Evolutionary conservation across 2,113 vertebrate species (phyloP).

Genomic region (Takifugu bimaculatus): DNA sequence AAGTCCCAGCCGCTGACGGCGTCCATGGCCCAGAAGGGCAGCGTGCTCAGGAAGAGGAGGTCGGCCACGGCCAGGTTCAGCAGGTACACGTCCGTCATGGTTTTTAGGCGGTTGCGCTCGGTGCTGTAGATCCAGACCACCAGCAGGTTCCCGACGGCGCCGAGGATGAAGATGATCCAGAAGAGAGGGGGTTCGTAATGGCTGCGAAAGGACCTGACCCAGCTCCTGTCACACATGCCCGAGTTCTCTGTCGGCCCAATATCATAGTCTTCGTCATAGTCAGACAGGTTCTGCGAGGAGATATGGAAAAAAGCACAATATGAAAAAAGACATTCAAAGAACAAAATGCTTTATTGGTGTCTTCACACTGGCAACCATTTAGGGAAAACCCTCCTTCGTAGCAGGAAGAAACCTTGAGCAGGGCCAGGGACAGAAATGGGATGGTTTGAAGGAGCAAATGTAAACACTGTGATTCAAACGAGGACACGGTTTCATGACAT

Average conservation of each 20-base stretch:
- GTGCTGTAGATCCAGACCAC: constrained; percentile 82
- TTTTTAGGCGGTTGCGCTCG: constrained; percentile 79
- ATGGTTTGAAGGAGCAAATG: too few species aligned
- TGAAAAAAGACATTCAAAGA: background rate
- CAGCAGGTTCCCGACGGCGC: constrained; percentile 78
- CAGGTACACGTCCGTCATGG: constrained; percentile 83
- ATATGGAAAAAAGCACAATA: background rate
- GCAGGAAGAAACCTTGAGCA: too few species aligned
- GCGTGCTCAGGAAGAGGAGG: constrained; percentile 82
- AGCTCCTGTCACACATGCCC: constrained; percentile 65
- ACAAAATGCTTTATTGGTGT: background rate
- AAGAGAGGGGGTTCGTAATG: constrained; percentile 78
- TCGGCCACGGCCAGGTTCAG: constrained; percentile 85
- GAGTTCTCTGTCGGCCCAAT: background rate
- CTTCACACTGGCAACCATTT: background rate
- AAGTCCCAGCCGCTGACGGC: constrained; percentile 78
- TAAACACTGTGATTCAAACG: constrained; percentile 1
- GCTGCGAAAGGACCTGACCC: constrained; percentile 71
- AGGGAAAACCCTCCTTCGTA: too few species aligned
- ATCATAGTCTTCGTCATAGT: constrained; percentile 28
- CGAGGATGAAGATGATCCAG: constrained; percentile 81
- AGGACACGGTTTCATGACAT: constrained; percentile 9
- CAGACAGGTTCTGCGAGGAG: constrained; percentile 18
- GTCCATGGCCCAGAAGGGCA: constrained; percentile 87
- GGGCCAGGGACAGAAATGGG: too few species aligned